Evolutionary conservation across 2,113 vertebrate species (phyloP).

Genomic region (Heteronetta atricapilla): DNA sequence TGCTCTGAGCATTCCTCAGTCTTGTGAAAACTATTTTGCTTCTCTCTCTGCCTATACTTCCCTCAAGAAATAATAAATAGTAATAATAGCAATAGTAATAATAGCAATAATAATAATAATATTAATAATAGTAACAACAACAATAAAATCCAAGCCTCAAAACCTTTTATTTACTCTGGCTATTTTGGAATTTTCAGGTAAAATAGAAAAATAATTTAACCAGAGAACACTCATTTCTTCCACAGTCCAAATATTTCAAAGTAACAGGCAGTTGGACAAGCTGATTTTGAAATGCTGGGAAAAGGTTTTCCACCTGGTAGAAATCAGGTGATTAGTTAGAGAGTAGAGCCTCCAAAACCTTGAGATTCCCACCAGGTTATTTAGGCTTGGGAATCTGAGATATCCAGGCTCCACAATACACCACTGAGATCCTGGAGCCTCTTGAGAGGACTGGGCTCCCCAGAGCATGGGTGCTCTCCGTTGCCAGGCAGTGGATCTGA

Average conservation of each 20-base stretch:
- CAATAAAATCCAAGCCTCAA: neutral
- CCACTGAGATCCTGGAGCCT: neutral
- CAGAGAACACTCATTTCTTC: neutral
- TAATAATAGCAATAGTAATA: neutral
- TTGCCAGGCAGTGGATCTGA: neutral
- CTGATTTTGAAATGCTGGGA: neutral
- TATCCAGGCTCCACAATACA: neutral
- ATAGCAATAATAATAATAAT: neutral
- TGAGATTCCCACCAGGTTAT: neutral
- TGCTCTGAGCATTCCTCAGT: neutral
- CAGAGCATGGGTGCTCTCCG: neutral
- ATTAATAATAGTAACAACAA: too few species aligned
- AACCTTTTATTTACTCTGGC: neutral
- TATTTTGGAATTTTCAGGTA: neutral
- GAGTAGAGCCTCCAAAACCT: neutral
- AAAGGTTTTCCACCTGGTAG: neutral
- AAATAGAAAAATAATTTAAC: neutral
- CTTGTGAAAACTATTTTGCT: neutral
- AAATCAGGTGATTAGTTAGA: neutral
- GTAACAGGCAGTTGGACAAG: neutral
- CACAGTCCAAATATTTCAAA: neutral
- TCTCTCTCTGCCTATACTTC: neutral
- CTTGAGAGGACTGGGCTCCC: neutral
- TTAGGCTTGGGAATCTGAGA: neutral
- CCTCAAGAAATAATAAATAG: neutral